phyloP scores from a whole-genome alignment of 2,888 invertebrate genomes.

The Chymomyza amoena region DNA sequence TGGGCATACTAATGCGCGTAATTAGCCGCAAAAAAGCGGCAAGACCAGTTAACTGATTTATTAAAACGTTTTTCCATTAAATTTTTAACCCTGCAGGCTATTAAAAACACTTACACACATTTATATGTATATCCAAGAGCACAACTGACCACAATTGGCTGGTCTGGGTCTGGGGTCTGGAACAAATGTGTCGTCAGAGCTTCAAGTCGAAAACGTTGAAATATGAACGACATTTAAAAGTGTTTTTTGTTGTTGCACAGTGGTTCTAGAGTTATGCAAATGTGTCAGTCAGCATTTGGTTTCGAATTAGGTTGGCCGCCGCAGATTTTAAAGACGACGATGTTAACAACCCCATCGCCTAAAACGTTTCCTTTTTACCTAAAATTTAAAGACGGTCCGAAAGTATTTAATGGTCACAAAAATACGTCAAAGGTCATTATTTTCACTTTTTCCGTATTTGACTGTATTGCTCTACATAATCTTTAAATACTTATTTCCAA shows the following conservation, averaged over 20 bases:
- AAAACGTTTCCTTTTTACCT: too few species aligned
- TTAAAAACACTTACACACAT: slow-evolving; percentile 56
- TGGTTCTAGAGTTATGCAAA: slow-evolving; percentile 19
- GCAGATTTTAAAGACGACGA: too few species aligned
- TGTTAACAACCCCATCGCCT: too few species aligned
- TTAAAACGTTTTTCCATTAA: slow-evolving; percentile 74
- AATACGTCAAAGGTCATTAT: too few species aligned
- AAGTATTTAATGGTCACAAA: too few species aligned
- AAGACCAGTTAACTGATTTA: slow-evolving; percentile 73
- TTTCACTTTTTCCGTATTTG: too few species aligned
- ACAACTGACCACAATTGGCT: not conserved
- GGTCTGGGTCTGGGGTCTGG: not conserved
- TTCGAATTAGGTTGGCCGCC: too few species aligned
- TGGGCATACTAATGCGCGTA: slow-evolving; percentile 65
- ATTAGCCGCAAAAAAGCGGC: slow-evolving; percentile 73
- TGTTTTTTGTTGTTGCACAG: slow-evolving; percentile 47
- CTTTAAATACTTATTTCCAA: too few species aligned
- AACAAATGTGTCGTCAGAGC: slow-evolving; percentile 25
- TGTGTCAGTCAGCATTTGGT: too few species aligned
- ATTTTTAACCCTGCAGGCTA: slow-evolving; percentile 73
- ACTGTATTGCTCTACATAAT: too few species aligned
- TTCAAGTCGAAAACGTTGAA: slow-evolving; percentile 39
- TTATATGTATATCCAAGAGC: not conserved
- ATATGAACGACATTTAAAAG: slow-evolving; percentile 68
- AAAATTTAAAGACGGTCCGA: too few species aligned